A percentile compares a stretch with the other conserved stretches of the same genome.
Evolutionary conservation across 2,888 invertebrate species (phyloP).

Genomic region (Zygothrica quintamaculata): DNA sequence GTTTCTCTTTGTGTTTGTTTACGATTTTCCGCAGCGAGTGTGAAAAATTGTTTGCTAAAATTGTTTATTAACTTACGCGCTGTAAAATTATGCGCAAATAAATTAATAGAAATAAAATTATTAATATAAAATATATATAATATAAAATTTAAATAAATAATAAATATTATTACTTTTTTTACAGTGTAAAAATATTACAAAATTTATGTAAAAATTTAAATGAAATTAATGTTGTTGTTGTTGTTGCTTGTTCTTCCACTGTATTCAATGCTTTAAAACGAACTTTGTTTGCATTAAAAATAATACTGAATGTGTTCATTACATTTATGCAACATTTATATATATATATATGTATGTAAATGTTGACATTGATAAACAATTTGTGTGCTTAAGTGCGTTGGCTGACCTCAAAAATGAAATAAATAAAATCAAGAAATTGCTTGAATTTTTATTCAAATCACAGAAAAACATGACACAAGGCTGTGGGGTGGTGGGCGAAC

Average conservation of each 20-base stretch:
- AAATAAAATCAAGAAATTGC: conserved; percentile 32
- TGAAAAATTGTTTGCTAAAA: conserved; percentile 53
- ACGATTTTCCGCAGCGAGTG: conserved; percentile 28
- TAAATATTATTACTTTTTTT: background rate
- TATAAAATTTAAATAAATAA: conserved; percentile 10
- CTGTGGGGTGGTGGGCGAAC: conserved; percentile 20
- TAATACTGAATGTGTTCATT: conserved; percentile 18
- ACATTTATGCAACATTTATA: conserved; percentile 43
- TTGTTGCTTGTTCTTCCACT: conserved; percentile 28
- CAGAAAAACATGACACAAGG: conserved; percentile 51
- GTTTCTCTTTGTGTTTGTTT: conserved; percentile 26
- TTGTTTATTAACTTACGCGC: conserved; percentile 69
- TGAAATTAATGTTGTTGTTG: conserved; percentile 31
- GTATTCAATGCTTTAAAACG: conserved; percentile 67
- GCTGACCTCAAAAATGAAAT: conserved; percentile 47
- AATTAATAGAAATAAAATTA: conserved; percentile 46
- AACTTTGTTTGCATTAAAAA: conserved; percentile 64
- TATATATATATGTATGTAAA: conserved; percentile 14
- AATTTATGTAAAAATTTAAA: conserved; percentile 27
- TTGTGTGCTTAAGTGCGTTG: conserved; percentile 30
- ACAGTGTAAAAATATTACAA: conserved; percentile 30
- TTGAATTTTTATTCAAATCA: conserved; percentile 65
- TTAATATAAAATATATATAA: conserved; percentile 38
- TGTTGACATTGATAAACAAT: conserved; percentile 59
- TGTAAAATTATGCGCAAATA: conserved; percentile 59